phyloP scores from a whole-genome alignment of 2,113 vertebrate species.

The Vicugna pacos region DNA sequence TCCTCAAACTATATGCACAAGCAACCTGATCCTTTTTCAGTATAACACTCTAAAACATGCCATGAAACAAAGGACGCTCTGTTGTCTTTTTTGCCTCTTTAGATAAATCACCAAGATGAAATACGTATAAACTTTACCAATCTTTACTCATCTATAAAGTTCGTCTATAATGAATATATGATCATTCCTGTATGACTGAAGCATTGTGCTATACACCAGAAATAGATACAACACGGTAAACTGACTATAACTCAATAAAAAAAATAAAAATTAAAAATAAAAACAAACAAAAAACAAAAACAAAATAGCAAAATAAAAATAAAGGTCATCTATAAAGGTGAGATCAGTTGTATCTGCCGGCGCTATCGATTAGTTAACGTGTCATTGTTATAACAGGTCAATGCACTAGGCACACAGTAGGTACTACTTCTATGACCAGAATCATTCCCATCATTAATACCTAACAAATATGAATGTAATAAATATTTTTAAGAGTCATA shows the following conservation, averaged over 20 bases:
- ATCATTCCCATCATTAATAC: neutral
- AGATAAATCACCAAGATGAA: neutral
- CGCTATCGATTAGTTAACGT: neutral
- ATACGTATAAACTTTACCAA: neutral
- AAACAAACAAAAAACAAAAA: no score
- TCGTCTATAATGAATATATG: no score
- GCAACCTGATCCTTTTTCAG: neutral
- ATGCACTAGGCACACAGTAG: neutral
- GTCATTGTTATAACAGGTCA: neutral
- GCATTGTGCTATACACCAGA: no score
- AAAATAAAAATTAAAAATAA: no score
- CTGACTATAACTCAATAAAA: no score
- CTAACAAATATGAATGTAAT: neutral
- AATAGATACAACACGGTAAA: no score
- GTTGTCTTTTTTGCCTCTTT: neutral
- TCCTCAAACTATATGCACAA: neutral
- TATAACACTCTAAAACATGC: neutral
- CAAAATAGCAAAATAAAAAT: no score
- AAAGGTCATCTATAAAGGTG: no score
- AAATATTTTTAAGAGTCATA: neutral
- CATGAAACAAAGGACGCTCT: neutral
- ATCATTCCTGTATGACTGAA: no score
- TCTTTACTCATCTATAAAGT: neutral
- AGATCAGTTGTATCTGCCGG: neutral
- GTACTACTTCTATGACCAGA: neutral